These are phyloP conservation scores for Apamea epomidion DNA, from an alignment of 2,888 invertebrate genomes.

Conservation along the genomic window DNA sequence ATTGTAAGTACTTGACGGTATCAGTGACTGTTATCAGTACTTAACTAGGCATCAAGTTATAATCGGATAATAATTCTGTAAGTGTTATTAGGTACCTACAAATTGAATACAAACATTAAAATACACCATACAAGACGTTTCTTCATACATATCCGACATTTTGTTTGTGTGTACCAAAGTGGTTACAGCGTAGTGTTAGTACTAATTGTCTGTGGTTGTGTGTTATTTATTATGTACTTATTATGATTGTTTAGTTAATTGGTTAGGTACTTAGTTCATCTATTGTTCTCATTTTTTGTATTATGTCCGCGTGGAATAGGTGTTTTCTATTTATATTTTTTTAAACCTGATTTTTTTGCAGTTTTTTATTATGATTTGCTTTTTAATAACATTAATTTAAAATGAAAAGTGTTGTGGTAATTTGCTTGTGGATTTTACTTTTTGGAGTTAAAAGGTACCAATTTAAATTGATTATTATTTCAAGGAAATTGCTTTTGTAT, in stretches of 20 bases:
- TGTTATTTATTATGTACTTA: constrained; percentile 1
- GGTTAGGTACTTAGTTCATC: neutral
- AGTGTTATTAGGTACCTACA: constrained; percentile 18
- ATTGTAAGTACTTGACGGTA: constrained; percentile 45
- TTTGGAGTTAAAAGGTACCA: constrained; percentile 45
- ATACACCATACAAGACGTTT: constrained; percentile 1
- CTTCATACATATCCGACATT: neutral
- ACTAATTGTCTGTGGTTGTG: neutral
- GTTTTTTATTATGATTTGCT: constrained; percentile 1
- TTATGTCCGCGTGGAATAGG: neutral
- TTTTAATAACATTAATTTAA: neutral
- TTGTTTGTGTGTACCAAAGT: neutral
- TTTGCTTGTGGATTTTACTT: constrained; percentile 36
- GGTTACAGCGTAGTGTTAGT: neutral
- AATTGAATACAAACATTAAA: constrained; percentile 38
- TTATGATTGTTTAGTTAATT: constrained; percentile 17
- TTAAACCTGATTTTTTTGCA: neutral
- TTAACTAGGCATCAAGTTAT: constrained; percentile 23
- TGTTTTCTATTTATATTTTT: neutral
- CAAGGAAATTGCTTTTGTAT: neutral
- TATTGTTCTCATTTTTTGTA: constrained; percentile 7
- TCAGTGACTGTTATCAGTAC: constrained; percentile 23
- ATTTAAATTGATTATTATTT: constrained; percentile 3
- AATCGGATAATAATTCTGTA: constrained; percentile 27
- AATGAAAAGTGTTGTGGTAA: constrained; percentile 32